Base-by-base conservation (phyloP, 2,888 invertebrate species). In the Apeira syringaria region DNA sequence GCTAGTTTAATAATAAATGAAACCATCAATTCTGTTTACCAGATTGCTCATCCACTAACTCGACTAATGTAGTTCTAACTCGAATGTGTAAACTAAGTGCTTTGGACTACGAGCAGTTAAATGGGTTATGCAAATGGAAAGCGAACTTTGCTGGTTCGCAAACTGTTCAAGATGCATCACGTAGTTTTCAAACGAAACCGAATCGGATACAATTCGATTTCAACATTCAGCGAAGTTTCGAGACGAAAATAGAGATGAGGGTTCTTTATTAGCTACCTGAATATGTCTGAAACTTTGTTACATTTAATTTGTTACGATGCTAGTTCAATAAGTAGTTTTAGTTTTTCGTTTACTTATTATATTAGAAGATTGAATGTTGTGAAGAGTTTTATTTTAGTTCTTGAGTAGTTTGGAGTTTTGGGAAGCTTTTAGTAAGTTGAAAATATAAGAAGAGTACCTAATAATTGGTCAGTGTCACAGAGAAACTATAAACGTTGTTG, bases 111-210 rank as follows among this genome's bases (percentile, higher is more conserved):
- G 62, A 33, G 51, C 47, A 45, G 50, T 50, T 33, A 29, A 44
- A 38, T 34, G 10, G 70, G 64, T 77, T 78, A 79, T 76, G 79
- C 62, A 74, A 80, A 80, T 73, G 59, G 20, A 39, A 45, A 33
- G 17, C 22, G 43, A 35, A 51, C 47, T 51, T 53, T 36, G 34
- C 41, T 15, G 17, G 28, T 32, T 34, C 18, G 29, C 38, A 38
- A 29, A 15, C 22, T 26, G 35, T 35, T 36, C 24, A 13, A 27
- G 28, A 32, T 37, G 43, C 36, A 27, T 37, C 15, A 37, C 43
- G 36, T 30, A 32, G 22, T 28, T 13, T 6, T 9, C 32, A 5
- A 32, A 33, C 27, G 37, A 25, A 44, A 26, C 20, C n/a, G 36
- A 43, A 43, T 43, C 33, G 17, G 32, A 43, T 29, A 26, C 37